Evolutionary conservation across 2,113 vertebrate species (phyloP).

Genomic region (Mormyrus iriodes): DNA sequence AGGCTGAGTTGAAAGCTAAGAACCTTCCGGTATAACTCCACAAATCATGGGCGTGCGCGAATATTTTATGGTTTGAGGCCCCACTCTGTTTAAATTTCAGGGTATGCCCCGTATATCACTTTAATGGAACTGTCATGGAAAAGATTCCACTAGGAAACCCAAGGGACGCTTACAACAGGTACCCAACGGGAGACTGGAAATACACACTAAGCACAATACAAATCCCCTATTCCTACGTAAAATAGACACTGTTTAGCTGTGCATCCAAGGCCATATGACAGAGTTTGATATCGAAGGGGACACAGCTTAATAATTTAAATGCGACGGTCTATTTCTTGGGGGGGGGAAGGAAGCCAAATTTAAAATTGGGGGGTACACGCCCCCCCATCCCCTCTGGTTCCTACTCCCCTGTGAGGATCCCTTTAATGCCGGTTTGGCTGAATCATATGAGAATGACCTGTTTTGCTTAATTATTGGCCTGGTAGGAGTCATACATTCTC

Average conservation of each 20-base stretch:
- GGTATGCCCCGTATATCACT: conserved; percentile 75
- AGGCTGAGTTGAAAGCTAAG: conserved; percentile 76
- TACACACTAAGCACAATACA: neutral
- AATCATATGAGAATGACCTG: neutral
- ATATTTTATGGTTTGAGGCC: conserved; percentile 85
- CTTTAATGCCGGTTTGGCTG: neutral
- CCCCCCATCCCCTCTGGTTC: neutral
- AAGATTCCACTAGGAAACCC: conserved; percentile 33
- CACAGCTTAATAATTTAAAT: neutral
- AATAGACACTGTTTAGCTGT: neutral
- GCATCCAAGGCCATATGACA: neutral
- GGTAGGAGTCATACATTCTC: neutral
- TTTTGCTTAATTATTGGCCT: neutral
- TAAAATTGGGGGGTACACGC: neutral
- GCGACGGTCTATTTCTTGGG: neutral
- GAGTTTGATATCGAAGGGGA: neutral
- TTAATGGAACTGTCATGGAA: conserved; percentile 75
- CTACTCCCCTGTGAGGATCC: neutral
- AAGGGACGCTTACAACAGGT: neutral
- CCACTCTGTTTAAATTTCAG: conserved; percentile 77
- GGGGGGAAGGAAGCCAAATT: neutral
- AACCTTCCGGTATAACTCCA: conserved; percentile 87
- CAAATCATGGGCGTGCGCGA: conserved; percentile 83
- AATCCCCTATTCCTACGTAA: neutral
- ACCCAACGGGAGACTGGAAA: neutral